Evolutionary conservation across 2,113 vertebrate species (phyloP).

Genomic region (Nothocercus nigrocapillus): DNA sequence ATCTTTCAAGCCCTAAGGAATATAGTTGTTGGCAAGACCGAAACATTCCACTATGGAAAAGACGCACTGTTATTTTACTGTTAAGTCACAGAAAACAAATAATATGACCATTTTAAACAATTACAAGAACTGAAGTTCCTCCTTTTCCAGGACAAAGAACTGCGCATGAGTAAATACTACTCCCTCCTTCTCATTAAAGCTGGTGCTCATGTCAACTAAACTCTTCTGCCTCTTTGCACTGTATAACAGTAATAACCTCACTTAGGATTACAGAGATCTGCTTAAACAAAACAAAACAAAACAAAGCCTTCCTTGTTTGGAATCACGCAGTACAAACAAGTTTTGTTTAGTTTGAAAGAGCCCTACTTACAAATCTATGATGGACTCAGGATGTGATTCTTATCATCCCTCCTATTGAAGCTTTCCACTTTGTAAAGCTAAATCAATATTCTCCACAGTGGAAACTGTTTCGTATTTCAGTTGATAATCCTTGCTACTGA

Average conservation of each 20-base stretch:
- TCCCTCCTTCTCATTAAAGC: neutral
- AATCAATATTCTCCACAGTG: neutral
- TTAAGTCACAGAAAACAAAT: neutral
- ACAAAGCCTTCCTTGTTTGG: neutral
- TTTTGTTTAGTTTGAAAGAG: neutral
- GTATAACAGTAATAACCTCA: neutral
- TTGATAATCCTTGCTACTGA: neutral
- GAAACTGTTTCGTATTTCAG: neutral
- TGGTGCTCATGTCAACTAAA: neutral
- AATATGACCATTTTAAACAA: neutral
- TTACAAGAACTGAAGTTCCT: neutral
- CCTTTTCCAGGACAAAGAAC: neutral
- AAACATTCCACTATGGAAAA: neutral
- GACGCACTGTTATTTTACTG: neutral
- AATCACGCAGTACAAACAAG: neutral
- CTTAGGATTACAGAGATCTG: neutral
- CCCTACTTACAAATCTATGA: fast-evolving
- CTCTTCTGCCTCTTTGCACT: neutral
- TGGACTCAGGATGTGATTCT: neutral
- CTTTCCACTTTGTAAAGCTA: neutral
- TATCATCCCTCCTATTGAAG: neutral
- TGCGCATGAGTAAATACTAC: neutral
- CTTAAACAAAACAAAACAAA: neutral
- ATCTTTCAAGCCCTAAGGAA: neutral
- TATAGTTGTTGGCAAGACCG: neutral